Evolutionary conservation across 92 coral and sea anemone species (phyloP), one percentile per base, ranked within the genome.

Genomic region (Phenganax stokvisi): DNA sequence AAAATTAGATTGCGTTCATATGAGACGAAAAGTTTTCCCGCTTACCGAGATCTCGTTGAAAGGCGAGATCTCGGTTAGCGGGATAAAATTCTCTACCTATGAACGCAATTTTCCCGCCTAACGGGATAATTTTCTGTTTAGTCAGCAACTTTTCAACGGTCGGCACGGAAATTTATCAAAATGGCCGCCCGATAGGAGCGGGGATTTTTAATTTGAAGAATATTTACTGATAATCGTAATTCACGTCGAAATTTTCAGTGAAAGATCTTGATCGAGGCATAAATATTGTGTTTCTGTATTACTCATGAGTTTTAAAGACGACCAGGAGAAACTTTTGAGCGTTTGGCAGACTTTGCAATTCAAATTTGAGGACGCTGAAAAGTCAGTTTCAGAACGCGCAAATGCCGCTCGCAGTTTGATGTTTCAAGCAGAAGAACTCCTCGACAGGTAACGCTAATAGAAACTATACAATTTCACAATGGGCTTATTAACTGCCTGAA

Each of bases 301-400:
- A 30, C 56, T 51, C 54, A 92, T 92, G 97, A 88, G 85, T 81
- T 83, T 87, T 69, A 75, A 85, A 37, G 81, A 83, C 7, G 71
- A 53, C 62, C 91, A 90, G 60, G 83, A 85, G 31, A 78, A 85
- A 75, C 80, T 84, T 1, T 87, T 93, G 29, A 91, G 85, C 74
- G 69, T 88, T 37, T 93, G 97, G 97, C 97, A 91, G 80, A 77
- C 87, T 28, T 87, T 89, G 72, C 89, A 86, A 51, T 84, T 93
- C 69, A 75, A 79, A 12, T 78, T 89, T 8, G 89, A 91, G 30
- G 87, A 87, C 51, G 65, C 76, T 17, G 89, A 76, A 65, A 76
- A 58, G 55, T 69, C 84, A 2, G 76, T 86, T 37, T 82, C 86
- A 12, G 63, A 52, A 59, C 76, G 56, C 81, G 92, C 92, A n/a